Evolutionary conservation across 2,113 vertebrate species (phyloP).

Genomic region (Siphamia tubifer): DNA sequence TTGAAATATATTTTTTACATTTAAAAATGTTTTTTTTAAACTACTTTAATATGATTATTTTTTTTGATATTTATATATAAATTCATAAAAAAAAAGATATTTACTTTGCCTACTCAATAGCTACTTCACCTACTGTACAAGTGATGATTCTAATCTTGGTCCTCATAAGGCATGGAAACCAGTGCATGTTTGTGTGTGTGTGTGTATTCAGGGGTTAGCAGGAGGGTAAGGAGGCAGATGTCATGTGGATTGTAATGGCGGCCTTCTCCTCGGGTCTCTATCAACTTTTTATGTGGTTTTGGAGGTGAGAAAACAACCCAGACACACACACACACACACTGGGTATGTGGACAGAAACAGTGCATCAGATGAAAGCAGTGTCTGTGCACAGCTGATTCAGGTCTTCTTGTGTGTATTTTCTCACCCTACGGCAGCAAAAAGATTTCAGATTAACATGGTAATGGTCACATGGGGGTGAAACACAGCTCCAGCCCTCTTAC

Average conservation of each 20-base stretch:
- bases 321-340: not conserved
- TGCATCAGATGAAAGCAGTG: slow-evolving; percentile 3
- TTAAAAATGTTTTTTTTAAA: no score
- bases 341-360: not conserved
- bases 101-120: no score
- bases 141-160: no score
- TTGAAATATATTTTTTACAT: no score
- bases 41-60: no score
- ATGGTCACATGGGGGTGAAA: slow-evolving; percentile 46
- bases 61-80: no score
- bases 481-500: not conserved
- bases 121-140: no score
- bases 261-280: slow-evolving; percentile 14
- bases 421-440: slow-evolving; percentile 1
- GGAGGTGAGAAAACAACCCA: slow-evolving; percentile 8
- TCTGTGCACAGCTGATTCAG: slow-evolving; percentile 38
- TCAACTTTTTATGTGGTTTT: slow-evolving; percentile 1
- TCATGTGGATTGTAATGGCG: slow-evolving; percentile 17
- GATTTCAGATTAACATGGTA: slow-evolving; percentile 32
- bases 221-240: slow-evolving; percentile 5
- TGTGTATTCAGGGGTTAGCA: not conserved
- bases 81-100: no score
- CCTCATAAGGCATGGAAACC: no score
- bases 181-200: no score
- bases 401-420: slow-evolving; percentile 18